These are phyloP conservation scores for Liodrosophila aerea DNA, from an alignment of 2,888 invertebrate genomes.

Conservation along the genomic window DNA sequence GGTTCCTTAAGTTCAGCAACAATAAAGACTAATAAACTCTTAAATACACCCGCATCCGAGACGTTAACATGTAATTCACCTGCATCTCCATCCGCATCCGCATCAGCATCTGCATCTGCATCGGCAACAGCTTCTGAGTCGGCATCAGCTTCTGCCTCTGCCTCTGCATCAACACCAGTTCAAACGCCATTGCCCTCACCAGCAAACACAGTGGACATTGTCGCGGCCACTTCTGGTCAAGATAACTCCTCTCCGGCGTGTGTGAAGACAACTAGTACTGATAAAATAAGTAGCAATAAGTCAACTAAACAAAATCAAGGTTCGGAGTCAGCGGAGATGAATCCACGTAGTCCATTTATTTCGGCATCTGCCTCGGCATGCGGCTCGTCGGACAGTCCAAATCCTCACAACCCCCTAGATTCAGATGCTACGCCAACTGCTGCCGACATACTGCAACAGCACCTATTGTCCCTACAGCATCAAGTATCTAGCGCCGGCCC, in stretches of 20 bases:
- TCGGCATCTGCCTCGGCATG: conserved; percentile 9
- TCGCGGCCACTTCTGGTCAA: conserved; percentile 9
- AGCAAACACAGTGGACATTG: conserved; percentile 12
- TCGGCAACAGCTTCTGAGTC: conserved; percentile 6
- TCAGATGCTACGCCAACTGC: conserved; percentile 29
- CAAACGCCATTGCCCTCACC: conserved; percentile 32
- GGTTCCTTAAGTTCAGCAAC: conserved; percentile 79
- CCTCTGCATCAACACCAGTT: conserved; percentile 41
- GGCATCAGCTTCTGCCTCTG: conserved; percentile 29
- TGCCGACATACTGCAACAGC: conserved; percentile 52
- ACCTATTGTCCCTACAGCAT: conserved; percentile 45
- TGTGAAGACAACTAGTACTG: conserved; percentile 71
- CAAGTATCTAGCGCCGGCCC: conserved; percentile 17
- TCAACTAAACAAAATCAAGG: conserved; percentile 40
- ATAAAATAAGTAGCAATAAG: conserved; percentile 79
- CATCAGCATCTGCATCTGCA: conserved; percentile 8
- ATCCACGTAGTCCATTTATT: conserved; percentile 15
- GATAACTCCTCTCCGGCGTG: conserved; percentile 21
- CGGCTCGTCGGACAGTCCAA: background rate
- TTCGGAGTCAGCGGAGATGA: conserved; percentile 3
- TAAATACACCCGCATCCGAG: conserved; percentile 32
- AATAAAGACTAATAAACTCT: conserved; percentile 75
- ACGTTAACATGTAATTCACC: conserved; percentile 2
- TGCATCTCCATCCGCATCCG: background rate
- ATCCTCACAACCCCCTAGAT: conserved; percentile 26